Conservation (phyloP, 2,797 vertebrate species). For the Rhynchonycteris naso region DNA sequence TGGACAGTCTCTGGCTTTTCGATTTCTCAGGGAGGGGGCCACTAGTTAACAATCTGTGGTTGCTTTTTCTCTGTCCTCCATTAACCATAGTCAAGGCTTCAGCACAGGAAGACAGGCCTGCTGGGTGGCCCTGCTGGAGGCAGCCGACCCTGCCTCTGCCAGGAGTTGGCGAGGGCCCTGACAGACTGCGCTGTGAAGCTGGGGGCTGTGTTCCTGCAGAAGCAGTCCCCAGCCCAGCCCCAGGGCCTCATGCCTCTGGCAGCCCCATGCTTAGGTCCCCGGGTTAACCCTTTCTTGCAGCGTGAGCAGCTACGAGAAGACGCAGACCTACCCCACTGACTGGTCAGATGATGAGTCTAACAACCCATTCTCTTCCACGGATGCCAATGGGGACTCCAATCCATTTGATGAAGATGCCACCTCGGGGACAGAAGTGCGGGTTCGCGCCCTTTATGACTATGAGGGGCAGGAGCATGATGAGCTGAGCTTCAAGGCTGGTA, state of each 20-base stretch:
- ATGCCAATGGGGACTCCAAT: conserved; percentile 93
- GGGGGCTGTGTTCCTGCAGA: not conserved
- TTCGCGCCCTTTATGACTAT: conserved; percentile 96
- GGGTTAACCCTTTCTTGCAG: conserved; percentile 80
- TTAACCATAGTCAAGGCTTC: conserved; percentile 1
- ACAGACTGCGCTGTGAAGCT: fast-evolving
- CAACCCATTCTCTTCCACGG: conserved; percentile 92
- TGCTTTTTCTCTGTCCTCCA: conserved; percentile 44
- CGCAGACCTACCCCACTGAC: conserved; percentile 88
- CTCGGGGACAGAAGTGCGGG: conserved; percentile 89
- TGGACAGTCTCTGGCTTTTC: not conserved
- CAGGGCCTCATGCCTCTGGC: not conserved
- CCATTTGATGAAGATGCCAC: conserved; percentile 95
- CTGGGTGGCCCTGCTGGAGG: not conserved
- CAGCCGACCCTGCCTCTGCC: not conserved
- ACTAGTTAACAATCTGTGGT: not conserved
- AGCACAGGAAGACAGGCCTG: not conserved
- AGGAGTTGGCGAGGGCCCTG: not conserved
- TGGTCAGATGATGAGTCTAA: conserved; percentile 95
- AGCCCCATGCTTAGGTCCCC: not conserved
- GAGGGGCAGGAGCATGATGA: conserved; percentile 98
- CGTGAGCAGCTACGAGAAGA: conserved; percentile 93
- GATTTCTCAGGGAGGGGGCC: conserved; percentile 13
- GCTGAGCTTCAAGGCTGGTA: conserved; percentile 97
- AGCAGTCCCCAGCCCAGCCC: not conserved